phyloP scores from a whole-genome alignment of 2,797 vertebrate species.

The Harpagifer antarcticus region DNA sequence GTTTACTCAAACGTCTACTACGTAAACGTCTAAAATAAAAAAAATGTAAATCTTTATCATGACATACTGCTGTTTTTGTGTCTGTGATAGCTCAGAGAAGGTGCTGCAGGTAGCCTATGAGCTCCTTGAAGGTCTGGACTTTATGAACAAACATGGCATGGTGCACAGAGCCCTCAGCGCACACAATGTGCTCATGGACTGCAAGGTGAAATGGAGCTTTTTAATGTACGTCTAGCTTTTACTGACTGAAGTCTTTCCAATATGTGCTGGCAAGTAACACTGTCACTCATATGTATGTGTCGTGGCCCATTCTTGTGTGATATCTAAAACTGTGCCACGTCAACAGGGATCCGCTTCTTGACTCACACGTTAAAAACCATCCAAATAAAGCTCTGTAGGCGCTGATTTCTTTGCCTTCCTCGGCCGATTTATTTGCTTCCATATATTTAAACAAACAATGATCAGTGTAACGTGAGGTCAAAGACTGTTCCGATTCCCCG shows the following conservation, averaged over 20 bases:
- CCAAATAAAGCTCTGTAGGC: too few species aligned
- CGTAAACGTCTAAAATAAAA: slow-evolving; percentile 1
- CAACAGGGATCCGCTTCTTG: too few species aligned
- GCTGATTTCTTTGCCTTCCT: too few species aligned
- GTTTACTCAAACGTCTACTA: neutral
- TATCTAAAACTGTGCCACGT: too few species aligned
- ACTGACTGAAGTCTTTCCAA: neutral
- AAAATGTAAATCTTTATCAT: neutral
- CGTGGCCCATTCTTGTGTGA: too few species aligned
- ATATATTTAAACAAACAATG: too few species aligned
- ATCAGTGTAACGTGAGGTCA: too few species aligned
- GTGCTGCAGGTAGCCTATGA: slow-evolving; percentile 92
- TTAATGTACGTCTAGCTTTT: neutral
- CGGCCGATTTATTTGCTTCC: too few species aligned
- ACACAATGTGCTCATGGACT: slow-evolving; percentile 93
- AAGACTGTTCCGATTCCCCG: too few species aligned
- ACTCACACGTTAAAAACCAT: too few species aligned
- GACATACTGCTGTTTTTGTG: slow-evolving; percentile 5
- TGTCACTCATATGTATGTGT: slow-evolving; percentile 12
- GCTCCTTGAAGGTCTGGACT: slow-evolving; percentile 93
- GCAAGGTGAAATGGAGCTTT: slow-evolving; percentile 84
- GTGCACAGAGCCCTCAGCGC: slow-evolving; percentile 93
- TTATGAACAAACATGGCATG: slow-evolving; percentile 94
- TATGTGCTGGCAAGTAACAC: neutral
- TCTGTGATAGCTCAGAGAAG: slow-evolving; percentile 78